Evolutionary conservation across 2,797 vertebrate species (phyloP), one percentile per base, ranked within the genome.

Genomic region (Cynodonichthys magdalenae): DNA sequence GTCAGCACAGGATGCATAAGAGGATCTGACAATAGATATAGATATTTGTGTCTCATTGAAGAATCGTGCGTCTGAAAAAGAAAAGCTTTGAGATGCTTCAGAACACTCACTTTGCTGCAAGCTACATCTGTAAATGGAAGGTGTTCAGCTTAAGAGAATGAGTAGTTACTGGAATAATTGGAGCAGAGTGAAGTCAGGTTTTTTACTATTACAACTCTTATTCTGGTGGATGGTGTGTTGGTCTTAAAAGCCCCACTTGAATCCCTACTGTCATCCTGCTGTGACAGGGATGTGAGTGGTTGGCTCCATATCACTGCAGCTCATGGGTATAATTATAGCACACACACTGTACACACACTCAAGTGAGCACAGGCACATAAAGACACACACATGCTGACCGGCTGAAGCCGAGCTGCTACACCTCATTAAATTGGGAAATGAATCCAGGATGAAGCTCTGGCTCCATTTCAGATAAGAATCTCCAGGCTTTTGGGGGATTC

Each of bases 361-460:
- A 69, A 55, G 65, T 61, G 62, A 74, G 59, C 41, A 46, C 55
- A 71, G 31, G 51, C 28, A 59, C 53, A 62, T 45, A 45, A 15
- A 44, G 15, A 63, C 63, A 72, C 75, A 65, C 66, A 77, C 59
- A 60, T 17, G 63, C 76, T 86, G 87, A 75, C 75, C 36, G 39
- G 66, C 74, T 77, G 57, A 69, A 77, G 73, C 78, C 74, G 71
- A 70, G 81, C 77, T 76, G 77, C 79, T 80, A 71, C 82, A 90
- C 82, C 87, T 91, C 88, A 92, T 92, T 91, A 90, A 90, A 86
- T 83, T 82, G 77, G 81, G 79, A 90, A 90, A 91, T 90, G 73
- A 90, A 88, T 90, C 84, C 82, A 75, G 83, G 74, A 81, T 81
- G 71, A 75, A 60, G 59, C 54, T 24, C 46, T 83, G 84, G 88